Percentiles rank a stretch among this genome's conserved stretches.
Conservation (phyloP, 2,113 vertebrate genomes). For the Embiotoca jacksoni region DNA sequence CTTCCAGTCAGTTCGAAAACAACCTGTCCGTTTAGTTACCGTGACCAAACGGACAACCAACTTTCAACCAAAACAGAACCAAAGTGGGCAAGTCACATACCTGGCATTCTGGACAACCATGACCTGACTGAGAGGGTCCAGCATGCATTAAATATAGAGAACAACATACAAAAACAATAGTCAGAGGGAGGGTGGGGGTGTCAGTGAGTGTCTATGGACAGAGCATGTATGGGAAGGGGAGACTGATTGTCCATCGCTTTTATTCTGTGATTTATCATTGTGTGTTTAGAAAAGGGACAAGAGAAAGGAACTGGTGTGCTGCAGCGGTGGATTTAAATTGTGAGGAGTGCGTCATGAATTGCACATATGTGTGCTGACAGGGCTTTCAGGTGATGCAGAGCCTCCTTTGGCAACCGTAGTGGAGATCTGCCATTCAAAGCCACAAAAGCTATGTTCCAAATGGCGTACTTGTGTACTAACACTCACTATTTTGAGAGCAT, state of each 20-base stretch:
- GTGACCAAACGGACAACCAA: conserved; percentile 70
- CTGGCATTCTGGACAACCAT: conserved; percentile 99
- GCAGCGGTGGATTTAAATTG: conserved; percentile 30
- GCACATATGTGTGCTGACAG: conserved; percentile 39
- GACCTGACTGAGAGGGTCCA: conserved; percentile 96
- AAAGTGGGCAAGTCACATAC: conserved; percentile 84
- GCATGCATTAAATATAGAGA: conserved; percentile 86
- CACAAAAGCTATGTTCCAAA: too few relatives aligned
- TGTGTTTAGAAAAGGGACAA: conserved; percentile 1
- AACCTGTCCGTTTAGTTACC: conserved; percentile 32
- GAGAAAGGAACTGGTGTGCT: conserved; percentile 27
- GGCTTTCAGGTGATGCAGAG: conserved; percentile 42
- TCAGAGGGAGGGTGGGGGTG: conserved; percentile 79
- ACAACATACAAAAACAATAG: conserved; percentile 85
- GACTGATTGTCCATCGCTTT: not conserved
- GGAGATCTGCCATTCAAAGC: conserved; percentile 6
- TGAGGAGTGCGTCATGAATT: conserved; percentile 42
- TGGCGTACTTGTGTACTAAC: too few relatives aligned
- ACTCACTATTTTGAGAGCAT: too few relatives aligned
- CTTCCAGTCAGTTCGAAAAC: conserved; percentile 22
- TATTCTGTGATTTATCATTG: conserved; percentile 17
- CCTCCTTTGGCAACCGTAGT: conserved; percentile 33
- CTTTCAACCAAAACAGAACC: conserved; percentile 68
- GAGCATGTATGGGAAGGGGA: conserved; percentile 35
- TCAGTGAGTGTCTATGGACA: conserved; percentile 66